Evolutionary conservation across 1,140 invertebrate genomes (phyloP), one percentile per base, ranked within the genome.

Genomic region (Chionoecetes opilio): DNA sequence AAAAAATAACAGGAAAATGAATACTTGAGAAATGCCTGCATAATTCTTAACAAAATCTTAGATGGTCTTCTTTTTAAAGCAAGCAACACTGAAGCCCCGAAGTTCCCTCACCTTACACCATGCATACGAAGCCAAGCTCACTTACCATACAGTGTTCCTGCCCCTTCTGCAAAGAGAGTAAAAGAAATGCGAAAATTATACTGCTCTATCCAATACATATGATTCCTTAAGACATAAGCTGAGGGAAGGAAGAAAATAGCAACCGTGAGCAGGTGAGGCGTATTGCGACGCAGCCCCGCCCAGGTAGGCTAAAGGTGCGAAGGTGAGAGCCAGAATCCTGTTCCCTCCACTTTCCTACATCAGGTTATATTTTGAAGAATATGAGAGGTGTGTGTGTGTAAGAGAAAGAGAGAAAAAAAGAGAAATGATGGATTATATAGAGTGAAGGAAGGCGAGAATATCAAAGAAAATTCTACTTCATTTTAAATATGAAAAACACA

Each of bases 161-260:
- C 93, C 88, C 93, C 93, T 94, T 94, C 93, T 94, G 93, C 93
- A 94, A 94, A 94, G 93, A 94, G 88, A 93, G 92, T 94, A 94
- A 94, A 90, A 94, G 85, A 53, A 94, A 41, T 82, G 93, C 87
- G 93, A 94, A 94, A 94, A 94, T 94, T 94, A 94, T 94, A 84
- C 41, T 90, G 93, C 38, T 35, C 41, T 90, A 90, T 85, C 82
- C 38, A 86, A 46, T 53, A 37, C 32, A 34, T 91, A 3, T 41
- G 14, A 91, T 75, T 91, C 90, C 90, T 91, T 91, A 93, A 93
- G 26, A 46, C 32, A 93, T 41, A 92, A 21, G 6, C 8, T 34
- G 11, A 75, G 63, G n/a, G 63, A 75, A n/a, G n/a, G 63, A 75
- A 75, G n/a, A 75, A 1, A 26, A 75, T n/a, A n/a, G 6, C 5